These are phyloP conservation scores for Hydrophis major DNA, from an alignment of 2,797 vertebrate genomes.

Conservation along the genomic window DNA sequence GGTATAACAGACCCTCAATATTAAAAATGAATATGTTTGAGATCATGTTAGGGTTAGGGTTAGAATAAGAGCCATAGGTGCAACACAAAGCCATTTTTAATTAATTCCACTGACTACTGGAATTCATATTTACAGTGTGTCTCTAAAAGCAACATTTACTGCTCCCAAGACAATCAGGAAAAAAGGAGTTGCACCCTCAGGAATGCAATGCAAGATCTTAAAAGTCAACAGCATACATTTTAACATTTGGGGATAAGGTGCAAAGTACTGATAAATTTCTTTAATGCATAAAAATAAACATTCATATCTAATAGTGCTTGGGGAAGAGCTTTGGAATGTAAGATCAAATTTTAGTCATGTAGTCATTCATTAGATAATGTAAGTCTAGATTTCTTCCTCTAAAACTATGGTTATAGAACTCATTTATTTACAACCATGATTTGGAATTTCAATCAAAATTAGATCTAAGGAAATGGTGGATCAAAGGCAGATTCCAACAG, in stretches of 20 bases:
- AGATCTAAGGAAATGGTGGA: conserved; percentile 17
- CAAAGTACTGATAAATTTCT: neutral
- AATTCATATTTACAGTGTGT: neutral
- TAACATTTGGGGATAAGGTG: neutral
- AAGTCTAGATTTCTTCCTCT: neutral
- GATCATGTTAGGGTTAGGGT: neutral
- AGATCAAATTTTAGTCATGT: neutral
- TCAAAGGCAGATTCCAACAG: neutral
- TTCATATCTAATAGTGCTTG: neutral
- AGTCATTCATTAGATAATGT: neutral
- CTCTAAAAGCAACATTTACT: neutral
- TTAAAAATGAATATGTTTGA: neutral
- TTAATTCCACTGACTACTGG: neutral
- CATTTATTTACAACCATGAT: neutral
- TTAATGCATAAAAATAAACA: neutral
- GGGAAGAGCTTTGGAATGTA: neutral
- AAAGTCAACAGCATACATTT: neutral
- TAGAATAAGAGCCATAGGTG: neutral
- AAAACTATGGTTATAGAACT: neutral
- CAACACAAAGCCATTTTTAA: neutral
- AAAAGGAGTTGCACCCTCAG: neutral
- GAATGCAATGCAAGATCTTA: neutral
- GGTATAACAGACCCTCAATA: neutral
- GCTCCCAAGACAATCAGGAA: neutral
- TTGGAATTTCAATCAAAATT: conserved; percentile 21